Evolutionary conservation across 2,888 invertebrate species (phyloP).

Genomic region (Enoplolaimus lenunculus): DNA sequence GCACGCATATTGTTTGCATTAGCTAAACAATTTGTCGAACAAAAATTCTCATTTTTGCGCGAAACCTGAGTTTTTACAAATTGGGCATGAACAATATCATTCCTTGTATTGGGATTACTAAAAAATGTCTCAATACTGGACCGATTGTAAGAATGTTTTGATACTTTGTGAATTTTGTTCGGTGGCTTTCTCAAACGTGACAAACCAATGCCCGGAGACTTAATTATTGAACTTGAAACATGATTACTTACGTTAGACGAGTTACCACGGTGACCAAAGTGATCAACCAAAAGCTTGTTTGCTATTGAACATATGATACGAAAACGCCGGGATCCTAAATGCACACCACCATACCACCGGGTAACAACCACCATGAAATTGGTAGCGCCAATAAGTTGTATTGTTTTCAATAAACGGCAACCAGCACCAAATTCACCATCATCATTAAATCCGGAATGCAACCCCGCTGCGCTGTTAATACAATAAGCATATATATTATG

Average conservation of each 20-base stretch:
- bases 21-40: no score
- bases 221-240: background rate
- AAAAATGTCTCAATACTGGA: background rate
- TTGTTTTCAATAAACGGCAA: conserved; percentile 58
- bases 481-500: conserved; percentile 67
- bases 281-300: background rate
- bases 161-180: no score
- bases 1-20: no score
- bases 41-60: no score
- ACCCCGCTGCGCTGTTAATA: conserved; percentile 14
- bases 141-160: no score
- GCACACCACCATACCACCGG: conserved; percentile 69
- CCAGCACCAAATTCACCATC: conserved; percentile 73
- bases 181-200: background rate
- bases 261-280: background rate
- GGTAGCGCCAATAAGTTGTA: conserved; percentile 56
- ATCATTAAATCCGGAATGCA: conserved; percentile 49
- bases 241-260: background rate
- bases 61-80: no score
- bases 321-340: conserved; percentile 67
- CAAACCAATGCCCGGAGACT: background rate
- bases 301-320: background rate
- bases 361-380: conserved; percentile 65
- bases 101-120: background rate
- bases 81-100: no score